Percentiles rank a stretch among this genome's conserved stretches.
Evolutionary conservation across 2,888 invertebrate genomes (phyloP).

Genomic region (Ctenicera cuprea): DNA sequence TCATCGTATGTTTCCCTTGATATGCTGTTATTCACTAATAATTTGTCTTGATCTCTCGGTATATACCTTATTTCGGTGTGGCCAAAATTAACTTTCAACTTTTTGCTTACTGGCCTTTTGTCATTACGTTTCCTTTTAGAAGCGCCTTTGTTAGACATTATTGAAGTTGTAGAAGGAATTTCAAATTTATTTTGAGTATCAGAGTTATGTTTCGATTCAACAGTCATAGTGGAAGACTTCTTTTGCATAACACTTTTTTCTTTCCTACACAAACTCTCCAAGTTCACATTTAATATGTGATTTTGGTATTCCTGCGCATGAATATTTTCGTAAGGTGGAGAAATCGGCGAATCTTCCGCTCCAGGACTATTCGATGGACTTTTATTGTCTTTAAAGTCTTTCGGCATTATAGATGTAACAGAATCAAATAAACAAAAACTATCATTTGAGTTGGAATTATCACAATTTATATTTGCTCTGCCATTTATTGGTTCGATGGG

Average conservation of each 20-base stretch:
- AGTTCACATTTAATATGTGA: slow-evolving; percentile 13
- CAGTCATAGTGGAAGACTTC: neutral
- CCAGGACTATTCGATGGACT: neutral
- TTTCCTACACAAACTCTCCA: neutral
- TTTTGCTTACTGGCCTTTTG: neutral
- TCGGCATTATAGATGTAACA: neutral
- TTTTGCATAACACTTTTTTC: neutral
- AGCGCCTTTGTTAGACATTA: neutral
- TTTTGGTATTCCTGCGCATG: slow-evolving; percentile 36
- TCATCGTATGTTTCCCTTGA: slow-evolving; percentile 35
- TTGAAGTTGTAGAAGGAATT: neutral
- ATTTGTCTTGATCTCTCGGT: neutral
- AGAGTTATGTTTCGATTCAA: neutral
- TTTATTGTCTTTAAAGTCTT: neutral
- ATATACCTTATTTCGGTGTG: slow-evolving; percentile 31
- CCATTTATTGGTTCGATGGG: slow-evolving; percentile 22
- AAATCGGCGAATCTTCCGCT: slow-evolving; percentile 18
- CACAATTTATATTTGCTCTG: slow-evolving; percentile 1
- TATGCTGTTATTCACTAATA: slow-evolving; percentile 29
- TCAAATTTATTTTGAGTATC: neutral
- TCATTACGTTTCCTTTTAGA: neutral
- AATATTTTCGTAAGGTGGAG: slow-evolving; percentile 40
- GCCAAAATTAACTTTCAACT: slow-evolving; percentile 33
- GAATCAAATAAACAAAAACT: slow-evolving; percentile 25
- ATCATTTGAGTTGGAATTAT: slow-evolving; percentile 37